Base-by-base conservation (phyloP, 2,888 invertebrate species). In the Pseudanteris insignis region DNA sequence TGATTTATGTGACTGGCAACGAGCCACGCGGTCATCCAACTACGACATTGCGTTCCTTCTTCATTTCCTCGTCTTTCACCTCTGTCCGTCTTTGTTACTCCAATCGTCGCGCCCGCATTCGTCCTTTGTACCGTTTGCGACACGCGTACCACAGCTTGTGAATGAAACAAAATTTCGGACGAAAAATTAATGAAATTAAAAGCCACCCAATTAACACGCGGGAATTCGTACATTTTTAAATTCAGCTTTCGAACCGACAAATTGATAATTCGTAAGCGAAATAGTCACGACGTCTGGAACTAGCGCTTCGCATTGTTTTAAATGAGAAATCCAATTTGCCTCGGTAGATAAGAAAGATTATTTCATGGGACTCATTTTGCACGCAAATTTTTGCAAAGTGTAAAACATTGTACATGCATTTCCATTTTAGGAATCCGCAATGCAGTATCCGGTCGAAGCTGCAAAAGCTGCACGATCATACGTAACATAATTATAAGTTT, bases 1-100 rank as follows among this genome's bases (percentile, higher is more conserved):
- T 73, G 74, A 74, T 74, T 67, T 69, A 75, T 70, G 71, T 59
- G 63, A 59, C 65, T 74, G 76, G 76, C 73, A 69, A 48, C 32
- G 67, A 60, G 75, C 76, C 75, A 76, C 69, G 67, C 63, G 73
- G 69, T 69, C 71, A 67, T 44, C 36, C 38, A 28, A 21, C 43
- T 29, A 37, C 33, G 43, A 40, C 13, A 38, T 15, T 24, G 3
- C 21, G 28, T 21, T 13, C 25, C 47, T 33, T 38, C 29, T 29
- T 47, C 32, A 32, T 24, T 37, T 36, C 1, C 10, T 6, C 29
- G 12, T 38, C 33, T 40, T 18, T 26, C 13, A 9, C 18, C 12
- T 9, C 2, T 30, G 9, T n/a, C 32, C 21, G 2, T 26, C 34
- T 26, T 44, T 15, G 14, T 44, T 12, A 6, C 18, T 18, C 18